These are phyloP conservation scores for Dendrocincla tyrannina DNA, from an alignment of 2,797 vertebrate genomes.

Conservation along the genomic window DNA sequence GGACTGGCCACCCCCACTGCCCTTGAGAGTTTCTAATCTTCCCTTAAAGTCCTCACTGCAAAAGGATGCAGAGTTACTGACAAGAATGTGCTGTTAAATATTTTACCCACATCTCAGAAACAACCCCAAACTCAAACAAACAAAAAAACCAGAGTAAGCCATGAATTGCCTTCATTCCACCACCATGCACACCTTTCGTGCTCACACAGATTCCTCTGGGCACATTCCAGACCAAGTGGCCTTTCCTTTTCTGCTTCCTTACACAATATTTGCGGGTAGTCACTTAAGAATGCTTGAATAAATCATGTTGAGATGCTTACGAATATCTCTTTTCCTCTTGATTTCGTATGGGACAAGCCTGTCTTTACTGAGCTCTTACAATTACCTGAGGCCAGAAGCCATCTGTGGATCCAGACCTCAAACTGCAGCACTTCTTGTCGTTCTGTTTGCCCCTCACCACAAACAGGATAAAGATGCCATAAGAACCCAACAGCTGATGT, in stretches of 20 bases:
- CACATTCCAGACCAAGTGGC: not conserved
- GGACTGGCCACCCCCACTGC: too few species aligned
- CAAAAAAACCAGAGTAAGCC: not conserved
- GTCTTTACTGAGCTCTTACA: not conserved
- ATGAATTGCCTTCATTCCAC: not conserved
- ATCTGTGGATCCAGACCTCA: not conserved
- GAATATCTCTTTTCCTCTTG: not conserved
- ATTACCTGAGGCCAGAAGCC: not conserved
- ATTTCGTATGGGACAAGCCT: not conserved
- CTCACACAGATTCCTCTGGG: not conserved
- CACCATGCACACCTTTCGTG: not conserved
- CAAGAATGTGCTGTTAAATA: not conserved
- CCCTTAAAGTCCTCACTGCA: not conserved
- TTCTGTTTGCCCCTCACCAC: not conserved
- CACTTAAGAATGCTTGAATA: not conserved
- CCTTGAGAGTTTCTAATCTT: not conserved
- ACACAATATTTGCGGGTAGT: not conserved
- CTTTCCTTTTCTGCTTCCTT: not conserved
- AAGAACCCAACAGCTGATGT: not conserved
- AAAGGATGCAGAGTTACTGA: not conserved
- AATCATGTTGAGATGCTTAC: not conserved
- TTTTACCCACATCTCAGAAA: not conserved
- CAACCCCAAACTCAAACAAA: too few species aligned
- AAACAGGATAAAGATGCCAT: fast-evolving
- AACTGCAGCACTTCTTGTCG: not conserved